phyloP scores from a whole-genome alignment of 2,888 invertebrate genomes.

The Argyra leucocephala region DNA sequence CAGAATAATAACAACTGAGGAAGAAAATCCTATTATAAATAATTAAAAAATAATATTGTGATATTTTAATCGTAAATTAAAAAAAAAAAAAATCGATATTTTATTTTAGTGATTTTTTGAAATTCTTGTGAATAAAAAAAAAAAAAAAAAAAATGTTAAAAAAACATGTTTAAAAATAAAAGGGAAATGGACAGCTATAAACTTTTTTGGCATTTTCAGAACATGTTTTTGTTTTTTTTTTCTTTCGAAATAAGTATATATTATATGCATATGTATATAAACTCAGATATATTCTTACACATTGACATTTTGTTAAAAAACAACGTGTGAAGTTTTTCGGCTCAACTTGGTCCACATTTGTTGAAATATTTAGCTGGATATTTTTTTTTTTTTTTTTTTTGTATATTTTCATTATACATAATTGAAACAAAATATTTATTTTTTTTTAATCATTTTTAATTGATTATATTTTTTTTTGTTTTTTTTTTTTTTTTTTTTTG shows the following conservation, averaged over 20 bases:
- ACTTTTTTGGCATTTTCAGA: no score
- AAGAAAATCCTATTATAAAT: no score
- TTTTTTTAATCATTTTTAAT: neutral
- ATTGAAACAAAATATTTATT: no score
- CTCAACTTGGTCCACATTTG: constrained; percentile 41
- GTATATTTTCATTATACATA: neutral
- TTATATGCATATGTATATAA: no score
- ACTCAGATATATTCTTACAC: constrained; percentile 35
- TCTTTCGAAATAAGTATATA: neutral
- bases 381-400: constrained; percentile 9
- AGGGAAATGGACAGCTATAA: neutral
- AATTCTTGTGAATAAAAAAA: no score
- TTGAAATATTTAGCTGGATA: constrained; percentile 30
- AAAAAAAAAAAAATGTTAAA: neutral
- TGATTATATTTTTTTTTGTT: no score
- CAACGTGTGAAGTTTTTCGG: constrained; percentile 41
- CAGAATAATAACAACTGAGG: no score
- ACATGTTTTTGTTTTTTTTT: neutral
- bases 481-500: neutral
- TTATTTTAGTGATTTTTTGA: no score
- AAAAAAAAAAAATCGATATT: no score
- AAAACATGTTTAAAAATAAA: neutral
- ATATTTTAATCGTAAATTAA: no score
- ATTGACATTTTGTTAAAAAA: constrained; percentile 43
- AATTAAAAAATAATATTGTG: no score